Base-by-base conservation (phyloP, 2,797 vertebrate species). In the Phataginus tricuspis region DNA sequence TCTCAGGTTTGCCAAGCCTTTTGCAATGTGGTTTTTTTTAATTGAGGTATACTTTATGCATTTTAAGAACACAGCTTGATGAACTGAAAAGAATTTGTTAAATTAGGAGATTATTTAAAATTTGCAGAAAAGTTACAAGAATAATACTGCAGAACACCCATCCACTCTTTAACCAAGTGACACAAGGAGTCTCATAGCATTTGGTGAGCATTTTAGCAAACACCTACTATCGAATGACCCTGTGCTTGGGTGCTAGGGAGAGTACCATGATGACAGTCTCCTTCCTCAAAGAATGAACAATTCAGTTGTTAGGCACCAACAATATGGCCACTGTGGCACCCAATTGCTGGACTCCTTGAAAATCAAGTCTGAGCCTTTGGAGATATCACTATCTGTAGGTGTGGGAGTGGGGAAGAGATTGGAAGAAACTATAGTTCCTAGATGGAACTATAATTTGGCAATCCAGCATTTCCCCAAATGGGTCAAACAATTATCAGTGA, bases 31-130 rank as follows among this genome's bases (percentile, higher is more conserved):
- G 1, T 23, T 27, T 78, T 66, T 93, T 83, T 12, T 2, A 34
- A 59, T 23, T 31, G 49, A 78, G 75, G 37, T 42, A 51, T 16
- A 77, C 69, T 45, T 85, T 72, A 82, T 1, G 68, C 7, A 49
- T 5, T 61, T 78, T 51, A 85, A 64, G 71, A 94, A 18, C 21
- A 75, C 0, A 82, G 16, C 72, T 31, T 63, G 31, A 80, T 83
- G 53, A 69, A 57, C 7, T 31, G 19, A 94, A 90, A 86, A 34
- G 25, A 86, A 69, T n/a, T 84, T 82, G 61, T 45, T 77, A 23
- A 64, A 18, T 71, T 63, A 80, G 39, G 42, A 72, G 68, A 37
- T 59, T 8, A 79, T 69, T 95, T 91, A 23, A 57, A 92, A 59
- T 1, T 39, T 64, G 37, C 39, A 63, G 49, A 49, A 51, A 68